Evolutionary conservation across 2,888 invertebrate genomes (phyloP), one percentile per base, ranked within the genome.

Genomic region (Caenorhabditis becei): DNA sequence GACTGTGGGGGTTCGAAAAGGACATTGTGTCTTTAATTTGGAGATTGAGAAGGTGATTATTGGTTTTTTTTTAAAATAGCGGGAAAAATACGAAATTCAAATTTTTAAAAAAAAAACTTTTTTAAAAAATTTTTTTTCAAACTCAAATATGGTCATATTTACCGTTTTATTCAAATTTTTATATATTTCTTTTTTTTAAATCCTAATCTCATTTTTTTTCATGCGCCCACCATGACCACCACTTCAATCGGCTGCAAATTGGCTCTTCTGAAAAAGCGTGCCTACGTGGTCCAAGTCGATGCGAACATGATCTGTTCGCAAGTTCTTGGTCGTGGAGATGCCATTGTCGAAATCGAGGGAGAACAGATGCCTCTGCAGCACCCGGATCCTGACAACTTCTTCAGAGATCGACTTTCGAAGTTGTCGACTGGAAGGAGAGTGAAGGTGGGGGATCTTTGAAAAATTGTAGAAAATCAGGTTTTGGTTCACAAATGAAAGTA

Each of bases 321-420:
- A 18, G 69, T 59, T 35, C 54, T 75, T 18, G 80, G 59, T 2
- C 32, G 65, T 14, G 80, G 80, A 8, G 80, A 80, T 49, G 37
- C 63, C 11, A 69, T 80, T 10, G 18, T 75, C 14, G 80, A 80
- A 35, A 53, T 80, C 44, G 59, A 70, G 24, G 74, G 80, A 7
- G 26, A 11, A 16, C 10, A 28, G 26, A 65, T 80, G 51, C 80
- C n/a, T 32, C 32, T 10, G 32, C 5, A 32, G 10, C 32, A 32
- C 4, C 5, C 5, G 5, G 32, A 32, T 32, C 10, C 32, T 32
- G 70, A 70, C 1, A 41, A 16, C 26, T 79, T 62, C 24, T 41
- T 79, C 51, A 59, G 79, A 24, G 79, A 79, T 8, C 59, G 61
- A 41, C 70, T 70, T 16, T 23, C 51, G 26, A 70, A 41, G 51